Conservation (phyloP, 2,797 vertebrate genomes). For the Parotocinclus haroldoi region DNA sequence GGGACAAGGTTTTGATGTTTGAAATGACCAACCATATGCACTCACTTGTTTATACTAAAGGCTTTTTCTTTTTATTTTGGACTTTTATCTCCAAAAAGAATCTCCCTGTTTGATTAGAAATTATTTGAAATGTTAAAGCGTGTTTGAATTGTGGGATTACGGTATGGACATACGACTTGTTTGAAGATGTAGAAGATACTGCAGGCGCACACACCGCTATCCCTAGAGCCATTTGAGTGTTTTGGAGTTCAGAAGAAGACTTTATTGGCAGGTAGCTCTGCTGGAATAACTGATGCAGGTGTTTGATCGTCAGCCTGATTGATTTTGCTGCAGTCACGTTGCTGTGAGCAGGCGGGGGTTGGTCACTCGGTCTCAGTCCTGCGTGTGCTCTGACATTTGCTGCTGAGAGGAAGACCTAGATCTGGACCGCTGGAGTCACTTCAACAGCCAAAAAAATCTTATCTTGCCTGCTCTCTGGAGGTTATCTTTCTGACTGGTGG, state of each 20-base stretch:
- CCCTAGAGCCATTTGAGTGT: background rate
- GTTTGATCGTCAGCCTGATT: conserved; percentile 61
- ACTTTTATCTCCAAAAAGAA: too few species aligned
- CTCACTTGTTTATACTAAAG: too few species aligned
- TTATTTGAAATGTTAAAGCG: too few species aligned
- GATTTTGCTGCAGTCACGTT: conserved; percentile 42
- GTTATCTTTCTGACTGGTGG: too few species aligned
- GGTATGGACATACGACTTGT: too few species aligned
- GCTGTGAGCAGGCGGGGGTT: conserved; percentile 51
- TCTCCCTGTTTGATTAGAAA: too few species aligned
- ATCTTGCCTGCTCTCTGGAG: conserved; percentile 10
- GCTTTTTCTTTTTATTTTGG: too few species aligned
- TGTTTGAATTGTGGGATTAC: too few species aligned
- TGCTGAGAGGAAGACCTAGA: conserved; percentile 11
- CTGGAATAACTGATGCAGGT: conserved; percentile 65
- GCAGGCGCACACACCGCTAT: background rate
- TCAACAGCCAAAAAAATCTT: conserved; percentile 11
- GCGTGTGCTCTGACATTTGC: conserved; percentile 63
- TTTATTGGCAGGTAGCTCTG: conserved; percentile 57
- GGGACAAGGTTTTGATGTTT: too few species aligned
- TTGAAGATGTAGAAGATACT: too few species aligned
- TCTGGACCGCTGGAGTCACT: background rate
- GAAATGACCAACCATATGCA: too few species aligned
- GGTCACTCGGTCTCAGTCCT: conserved; percentile 55
- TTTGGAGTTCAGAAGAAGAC: background rate